Evolutionary conservation across 35 echinoderm and acorn worm genomes (phyloP).

Genomic region (Nesometra sesokonis): DNA sequence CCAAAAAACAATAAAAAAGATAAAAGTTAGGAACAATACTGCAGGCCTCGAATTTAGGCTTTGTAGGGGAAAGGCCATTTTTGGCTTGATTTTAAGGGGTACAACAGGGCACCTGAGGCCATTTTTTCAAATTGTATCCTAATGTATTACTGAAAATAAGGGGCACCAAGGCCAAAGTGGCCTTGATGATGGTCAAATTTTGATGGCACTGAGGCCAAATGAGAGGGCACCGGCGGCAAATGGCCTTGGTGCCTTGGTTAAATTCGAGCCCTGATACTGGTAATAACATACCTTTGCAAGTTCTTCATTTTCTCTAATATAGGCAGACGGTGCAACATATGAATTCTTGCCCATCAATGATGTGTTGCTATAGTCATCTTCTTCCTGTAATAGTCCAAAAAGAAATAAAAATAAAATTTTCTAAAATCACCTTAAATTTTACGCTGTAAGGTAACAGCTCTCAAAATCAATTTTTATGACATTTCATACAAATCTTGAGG

Average conservation of each 20-base stretch:
- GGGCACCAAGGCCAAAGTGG: too few species aligned
- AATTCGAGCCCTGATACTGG: neutral
- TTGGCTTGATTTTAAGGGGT: too few species aligned
- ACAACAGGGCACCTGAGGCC: too few species aligned
- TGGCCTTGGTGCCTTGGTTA: too few species aligned
- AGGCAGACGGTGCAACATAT: conserved; percentile 80
- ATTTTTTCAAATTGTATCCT: too few species aligned
- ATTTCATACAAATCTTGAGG: neutral
- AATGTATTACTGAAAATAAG: too few species aligned
- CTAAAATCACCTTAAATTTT: too few species aligned
- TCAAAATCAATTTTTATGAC: neutral
- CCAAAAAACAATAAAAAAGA: neutral
- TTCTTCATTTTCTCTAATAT: conserved; percentile 80
- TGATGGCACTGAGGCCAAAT: too few species aligned
- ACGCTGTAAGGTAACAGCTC: too few species aligned
- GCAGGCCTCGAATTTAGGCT: neutral
- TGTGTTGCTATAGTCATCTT: conserved; percentile 61
- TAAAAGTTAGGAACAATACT: neutral
- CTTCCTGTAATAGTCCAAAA: conserved; percentile 57
- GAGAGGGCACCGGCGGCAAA: too few species aligned
- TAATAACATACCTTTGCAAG: conserved; percentile 51
- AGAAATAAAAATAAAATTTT: neutral
- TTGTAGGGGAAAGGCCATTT: too few species aligned
- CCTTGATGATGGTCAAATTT: too few species aligned
- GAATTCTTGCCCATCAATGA: conserved; percentile 83